Evolutionary conservation across 2,113 vertebrate species (phyloP).

Genomic region (Trochalopteron elliotii): DNA sequence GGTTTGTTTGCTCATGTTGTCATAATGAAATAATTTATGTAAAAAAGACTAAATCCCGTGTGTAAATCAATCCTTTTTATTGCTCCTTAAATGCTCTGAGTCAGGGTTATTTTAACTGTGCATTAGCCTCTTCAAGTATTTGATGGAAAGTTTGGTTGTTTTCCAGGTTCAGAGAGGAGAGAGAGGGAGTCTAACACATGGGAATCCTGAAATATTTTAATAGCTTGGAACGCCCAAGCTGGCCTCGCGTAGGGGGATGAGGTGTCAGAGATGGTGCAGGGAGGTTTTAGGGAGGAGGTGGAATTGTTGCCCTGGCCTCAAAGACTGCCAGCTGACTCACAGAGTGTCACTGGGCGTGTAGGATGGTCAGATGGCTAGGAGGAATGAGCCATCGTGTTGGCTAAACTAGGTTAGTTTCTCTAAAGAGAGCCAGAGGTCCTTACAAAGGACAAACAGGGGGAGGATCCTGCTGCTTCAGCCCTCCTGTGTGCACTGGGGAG

Average conservation of each 20-base stretch:
- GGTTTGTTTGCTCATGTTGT: neutral
- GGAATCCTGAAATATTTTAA: neutral
- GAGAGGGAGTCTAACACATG: neutral
- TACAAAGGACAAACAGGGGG: accelerated
- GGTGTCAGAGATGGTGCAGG: neutral
- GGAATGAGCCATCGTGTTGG: neutral
- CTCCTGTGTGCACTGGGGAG: accelerated
- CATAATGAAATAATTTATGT: neutral
- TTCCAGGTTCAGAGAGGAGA: neutral
- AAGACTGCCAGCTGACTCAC: neutral
- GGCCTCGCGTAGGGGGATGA: neutral
- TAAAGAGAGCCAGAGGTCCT: neutral
- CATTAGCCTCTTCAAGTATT: neutral
- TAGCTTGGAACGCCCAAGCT: neutral
- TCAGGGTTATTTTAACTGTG: neutral
- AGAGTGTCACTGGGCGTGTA: neutral
- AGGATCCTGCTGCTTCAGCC: neutral
- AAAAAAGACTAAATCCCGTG: neutral
- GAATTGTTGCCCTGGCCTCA: neutral
- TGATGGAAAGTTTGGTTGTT: neutral
- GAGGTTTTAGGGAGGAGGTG: constrained; percentile 32
- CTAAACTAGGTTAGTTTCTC: neutral
- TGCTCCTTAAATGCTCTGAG: neutral
- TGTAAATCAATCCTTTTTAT: neutral
- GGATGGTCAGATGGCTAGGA: neutral